Base-by-base conservation (phyloP, 2,888 invertebrate genomes). In the Ischnus inquisitorius region DNA sequence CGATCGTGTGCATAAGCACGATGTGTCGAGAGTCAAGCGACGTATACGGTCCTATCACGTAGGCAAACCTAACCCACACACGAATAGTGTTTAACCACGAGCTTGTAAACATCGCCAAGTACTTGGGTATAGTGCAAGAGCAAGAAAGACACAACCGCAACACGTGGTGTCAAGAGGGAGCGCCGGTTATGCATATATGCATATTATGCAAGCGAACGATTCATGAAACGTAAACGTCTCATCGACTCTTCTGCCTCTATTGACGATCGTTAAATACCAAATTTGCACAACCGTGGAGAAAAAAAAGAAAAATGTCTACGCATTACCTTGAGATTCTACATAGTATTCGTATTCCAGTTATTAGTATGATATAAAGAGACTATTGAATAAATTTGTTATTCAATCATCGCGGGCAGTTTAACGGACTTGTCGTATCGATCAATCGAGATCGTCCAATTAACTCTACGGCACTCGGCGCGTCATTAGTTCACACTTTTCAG, bases 1-100 rank as follows among this genome's bases (percentile, higher is more conserved):
- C 76, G 34, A 57, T 67, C 67, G 72, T 62, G 80, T 84, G 82
- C 86, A 85, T 86, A 34, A 34, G 85, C 87, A 25, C 51, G 69
- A 46, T 46, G 57, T 78, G 65, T 60, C 75, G 48, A 19, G 64
- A 68, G 71, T 28, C 79, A 39, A 34, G 75, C 71, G 69, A 64
- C 74, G 68, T 48, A 82, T 69, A 78, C 75, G 75, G 67, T 54
- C n/a, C 43, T 67, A 62, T 72, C 77, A 72, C 79, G 72, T 80
- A 80, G 72, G 71, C 80, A 83, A 83, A 77, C 71, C 41, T 67
- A 83, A 76, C 75, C 60, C 76, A 71, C 69, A 64, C 76, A 71
- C 19, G 64, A 28, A 6, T 48, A 46, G 79, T 83, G 79, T 80
- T 83, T 60, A 77, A 77, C 75, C 77, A 77, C 80, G 68, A 64